A percentile compares a stretch with the other conserved stretches of the same genome.
phyloP scores from a whole-genome alignment of 1,140 invertebrate species.

The Microplitis demolitor region DNA sequence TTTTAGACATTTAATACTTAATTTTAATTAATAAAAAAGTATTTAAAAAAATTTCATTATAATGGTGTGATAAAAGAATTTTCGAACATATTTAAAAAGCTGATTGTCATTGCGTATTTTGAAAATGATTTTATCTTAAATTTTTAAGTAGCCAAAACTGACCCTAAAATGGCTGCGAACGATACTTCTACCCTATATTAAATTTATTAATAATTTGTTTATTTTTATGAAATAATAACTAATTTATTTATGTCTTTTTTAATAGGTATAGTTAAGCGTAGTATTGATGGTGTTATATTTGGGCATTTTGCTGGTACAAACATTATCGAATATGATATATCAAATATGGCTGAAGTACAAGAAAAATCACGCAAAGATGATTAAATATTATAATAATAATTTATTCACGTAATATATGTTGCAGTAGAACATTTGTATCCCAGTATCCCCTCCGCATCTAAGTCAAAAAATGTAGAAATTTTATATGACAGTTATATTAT shows the following conservation, averaged over 20 bases:
- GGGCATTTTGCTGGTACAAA: slow-evolving; percentile 77
- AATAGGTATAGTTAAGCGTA: slow-evolving; percentile 70
- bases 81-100: no score
- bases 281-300: slow-evolving; percentile 67
- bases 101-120: no score
- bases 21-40: no score
- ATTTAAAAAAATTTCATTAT: no score
- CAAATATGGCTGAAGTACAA: slow-evolving; percentile 68
- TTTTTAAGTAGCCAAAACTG: no score
- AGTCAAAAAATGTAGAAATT: background rate
- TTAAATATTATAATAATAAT: background rate
- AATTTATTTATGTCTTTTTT: slow-evolving; percentile 21
- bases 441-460: background rate
- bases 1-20: no score
- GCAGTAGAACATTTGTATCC: slow-evolving; percentile 5
- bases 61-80: no score
- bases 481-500: background rate
- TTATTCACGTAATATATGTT: slow-evolving; percentile 21
- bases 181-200: background rate
- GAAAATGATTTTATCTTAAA: no score
- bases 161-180: no score
- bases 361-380: slow-evolving; percentile 21
- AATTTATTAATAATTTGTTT: background rate
- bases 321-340: slow-evolving; percentile 74
- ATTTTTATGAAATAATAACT: slow-evolving; percentile 9